phyloP scores from a whole-genome alignment of 2,888 invertebrate species.

The Lomographa bimaculata region DNA sequence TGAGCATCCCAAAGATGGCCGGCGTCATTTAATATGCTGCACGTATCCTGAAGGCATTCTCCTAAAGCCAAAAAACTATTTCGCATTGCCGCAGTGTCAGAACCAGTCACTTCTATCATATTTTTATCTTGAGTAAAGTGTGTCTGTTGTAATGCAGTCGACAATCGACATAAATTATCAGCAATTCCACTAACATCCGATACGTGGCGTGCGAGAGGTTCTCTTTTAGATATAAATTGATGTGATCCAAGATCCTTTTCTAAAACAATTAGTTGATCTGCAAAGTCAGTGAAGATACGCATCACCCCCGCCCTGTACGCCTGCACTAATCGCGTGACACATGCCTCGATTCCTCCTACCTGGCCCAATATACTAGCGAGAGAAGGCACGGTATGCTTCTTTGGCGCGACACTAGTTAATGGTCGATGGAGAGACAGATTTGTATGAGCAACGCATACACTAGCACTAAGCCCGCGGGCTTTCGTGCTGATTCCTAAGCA shows the following conservation, averaged over 20 bases:
- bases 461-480: slow-evolving; percentile 40
- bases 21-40: slow-evolving; percentile 55
- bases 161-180: slow-evolving; percentile 40
- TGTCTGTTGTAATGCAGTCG: slow-evolving; percentile 28
- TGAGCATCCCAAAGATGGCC: slow-evolving; percentile 68
- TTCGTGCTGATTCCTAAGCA: slow-evolving; percentile 42
- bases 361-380: slow-evolving; percentile 30
- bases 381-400: slow-evolving; percentile 19
- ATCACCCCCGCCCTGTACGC: slow-evolving; percentile 53
- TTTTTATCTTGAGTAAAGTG: too few relatives aligned
- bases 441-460: too few relatives aligned
- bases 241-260: slow-evolving; percentile 42
- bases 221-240: slow-evolving; percentile 25
- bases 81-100: slow-evolving; percentile 48
- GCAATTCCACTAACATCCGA: slow-evolving; percentile 41
- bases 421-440: too few relatives aligned
- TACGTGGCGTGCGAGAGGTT: slow-evolving; percentile 21
- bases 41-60: slow-evolving; percentile 58
- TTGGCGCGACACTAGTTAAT: too few relatives aligned
- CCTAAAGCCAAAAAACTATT: slow-evolving; percentile 55
- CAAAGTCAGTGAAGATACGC: slow-evolving; percentile 48
- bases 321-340: slow-evolving; percentile 48
- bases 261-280: slow-evolving; percentile 46
- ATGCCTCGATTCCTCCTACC: slow-evolving; percentile 46
- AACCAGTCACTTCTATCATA: slow-evolving; percentile 40